Conservation (phyloP, 2,888 invertebrate genomes). For the Sphecodes monilicornis region DNA sequence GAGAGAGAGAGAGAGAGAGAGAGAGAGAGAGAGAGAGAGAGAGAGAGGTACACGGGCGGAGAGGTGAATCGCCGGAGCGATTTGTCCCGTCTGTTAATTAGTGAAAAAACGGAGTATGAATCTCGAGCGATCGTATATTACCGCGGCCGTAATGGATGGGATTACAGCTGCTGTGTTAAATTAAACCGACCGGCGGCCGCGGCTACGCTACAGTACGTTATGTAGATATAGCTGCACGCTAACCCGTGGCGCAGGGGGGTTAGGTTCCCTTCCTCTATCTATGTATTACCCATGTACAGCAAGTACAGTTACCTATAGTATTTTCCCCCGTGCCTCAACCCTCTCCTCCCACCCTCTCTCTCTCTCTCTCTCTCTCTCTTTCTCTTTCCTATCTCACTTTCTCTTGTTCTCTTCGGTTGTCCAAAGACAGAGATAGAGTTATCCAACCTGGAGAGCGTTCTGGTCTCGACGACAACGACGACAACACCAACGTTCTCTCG, state of each 20-base stretch:
- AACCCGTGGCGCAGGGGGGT: constrained; percentile 71
- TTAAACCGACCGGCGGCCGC: constrained; percentile 83
- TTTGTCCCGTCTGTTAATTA: constrained; percentile 85
- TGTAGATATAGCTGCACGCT: constrained; percentile 78
- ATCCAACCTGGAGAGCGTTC: constrained; percentile 40
- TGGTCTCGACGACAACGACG: constrained; percentile 34
- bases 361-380: background rate
- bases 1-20: background rate
- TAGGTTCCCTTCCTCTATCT: constrained; percentile 69
- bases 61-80: constrained; percentile 81
- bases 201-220: constrained; percentile 79
- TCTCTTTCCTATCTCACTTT: background rate
- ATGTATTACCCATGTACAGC: constrained; percentile 76
- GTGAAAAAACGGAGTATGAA: constrained; percentile 85
- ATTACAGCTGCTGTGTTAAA: constrained; percentile 85
- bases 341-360: background rate
- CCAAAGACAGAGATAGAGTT: constrained; percentile 9
- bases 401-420: background rate
- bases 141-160: constrained; percentile 84
- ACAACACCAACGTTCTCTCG: background rate
- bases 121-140: constrained; percentile 85
- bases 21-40: background rate
- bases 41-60: constrained; percentile 42
- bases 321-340: constrained; percentile 51
- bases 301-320: constrained; percentile 74